phyloP scores from a whole-genome alignment of 2,888 invertebrate genomes.

The Tetramorium bicarinatum region DNA sequence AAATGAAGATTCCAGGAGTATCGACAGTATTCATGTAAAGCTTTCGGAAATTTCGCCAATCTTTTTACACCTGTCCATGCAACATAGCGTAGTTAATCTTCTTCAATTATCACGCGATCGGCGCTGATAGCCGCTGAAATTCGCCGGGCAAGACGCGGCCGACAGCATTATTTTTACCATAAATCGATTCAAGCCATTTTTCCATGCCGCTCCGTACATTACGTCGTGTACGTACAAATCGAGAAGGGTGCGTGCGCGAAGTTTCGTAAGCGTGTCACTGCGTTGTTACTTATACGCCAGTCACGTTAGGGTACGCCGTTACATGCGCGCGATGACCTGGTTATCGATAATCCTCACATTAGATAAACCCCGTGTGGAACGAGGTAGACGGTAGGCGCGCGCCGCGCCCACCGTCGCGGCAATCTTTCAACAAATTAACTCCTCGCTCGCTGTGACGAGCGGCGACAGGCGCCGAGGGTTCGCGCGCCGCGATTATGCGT shows the following conservation, averaged over 20 bases:
- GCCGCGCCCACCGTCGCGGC: slow-evolving; percentile 42
- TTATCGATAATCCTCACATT: slow-evolving; percentile 45
- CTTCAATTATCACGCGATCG: slow-evolving; percentile 20
- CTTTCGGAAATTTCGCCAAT: not conserved
- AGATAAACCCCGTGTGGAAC: slow-evolving; percentile 21
- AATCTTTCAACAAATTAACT: slow-evolving; percentile 56
- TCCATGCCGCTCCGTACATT: not conserved
- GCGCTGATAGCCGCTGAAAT: slow-evolving; percentile 13
- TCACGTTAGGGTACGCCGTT: not conserved
- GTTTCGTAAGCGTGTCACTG: slow-evolving; percentile 19
- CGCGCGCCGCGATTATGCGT: not conserved
- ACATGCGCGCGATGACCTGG: slow-evolving; percentile 40
- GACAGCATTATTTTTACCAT: not conserved
- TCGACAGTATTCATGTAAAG: not conserved
- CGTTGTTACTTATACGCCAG: not conserved
- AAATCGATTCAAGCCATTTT: not conserved
- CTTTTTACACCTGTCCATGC: not conserved
- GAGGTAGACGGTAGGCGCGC: not conserved
- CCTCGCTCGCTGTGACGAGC: not conserved
- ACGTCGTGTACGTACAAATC: not conserved
- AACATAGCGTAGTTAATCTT: not conserved
- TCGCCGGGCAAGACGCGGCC: not conserved
- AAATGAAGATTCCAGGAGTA: not conserved
- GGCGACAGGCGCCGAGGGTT: not conserved
- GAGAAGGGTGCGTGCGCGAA: not conserved